Conservation (phyloP, 2,888 invertebrate species). For the Escarpia spicata region DNA sequence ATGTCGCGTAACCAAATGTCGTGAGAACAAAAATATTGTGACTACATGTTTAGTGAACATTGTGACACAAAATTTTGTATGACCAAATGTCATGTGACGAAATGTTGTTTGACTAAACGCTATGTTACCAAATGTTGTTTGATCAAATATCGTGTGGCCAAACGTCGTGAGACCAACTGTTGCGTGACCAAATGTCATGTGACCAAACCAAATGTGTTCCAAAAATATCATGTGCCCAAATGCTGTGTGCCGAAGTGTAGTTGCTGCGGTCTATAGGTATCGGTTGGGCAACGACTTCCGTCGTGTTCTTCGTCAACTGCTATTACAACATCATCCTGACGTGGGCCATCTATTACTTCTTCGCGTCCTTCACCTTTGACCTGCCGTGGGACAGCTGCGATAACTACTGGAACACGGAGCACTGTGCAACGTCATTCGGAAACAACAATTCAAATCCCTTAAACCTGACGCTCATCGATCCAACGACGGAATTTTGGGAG, state of each 20-base stretch:
- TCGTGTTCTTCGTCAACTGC: constrained; percentile 69
- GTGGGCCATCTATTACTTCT: constrained; percentile 67
- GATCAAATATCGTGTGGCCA: too few relatives aligned
- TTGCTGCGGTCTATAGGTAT: constrained; percentile 64
- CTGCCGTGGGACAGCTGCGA: constrained; percentile 70
- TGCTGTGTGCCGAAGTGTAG: constrained; percentile 22
- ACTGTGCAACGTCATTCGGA: constrained; percentile 37
- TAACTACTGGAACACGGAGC: constrained; percentile 68
- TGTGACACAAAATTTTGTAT: too few relatives aligned
- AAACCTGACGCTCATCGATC: constrained; percentile 25
- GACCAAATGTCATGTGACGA: too few relatives aligned
- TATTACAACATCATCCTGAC: constrained; percentile 71
- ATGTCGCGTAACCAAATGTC: too few relatives aligned
- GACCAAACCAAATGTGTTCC: neutral
- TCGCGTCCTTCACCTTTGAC: constrained; percentile 64
- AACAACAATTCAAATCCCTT: neutral
- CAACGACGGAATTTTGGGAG: constrained; percentile 34
- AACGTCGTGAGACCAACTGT: too few relatives aligned
- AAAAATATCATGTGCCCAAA: neutral
- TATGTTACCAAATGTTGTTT: too few relatives aligned
- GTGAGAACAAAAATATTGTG: too few relatives aligned
- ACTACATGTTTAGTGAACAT: too few relatives aligned
- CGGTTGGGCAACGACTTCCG: constrained; percentile 67
- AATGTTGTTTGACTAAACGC: too few relatives aligned
- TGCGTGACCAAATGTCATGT: too few relatives aligned